Evolutionary conservation across 2,888 invertebrate genomes (phyloP).

Genomic region (Terebella lapidaria): DNA sequence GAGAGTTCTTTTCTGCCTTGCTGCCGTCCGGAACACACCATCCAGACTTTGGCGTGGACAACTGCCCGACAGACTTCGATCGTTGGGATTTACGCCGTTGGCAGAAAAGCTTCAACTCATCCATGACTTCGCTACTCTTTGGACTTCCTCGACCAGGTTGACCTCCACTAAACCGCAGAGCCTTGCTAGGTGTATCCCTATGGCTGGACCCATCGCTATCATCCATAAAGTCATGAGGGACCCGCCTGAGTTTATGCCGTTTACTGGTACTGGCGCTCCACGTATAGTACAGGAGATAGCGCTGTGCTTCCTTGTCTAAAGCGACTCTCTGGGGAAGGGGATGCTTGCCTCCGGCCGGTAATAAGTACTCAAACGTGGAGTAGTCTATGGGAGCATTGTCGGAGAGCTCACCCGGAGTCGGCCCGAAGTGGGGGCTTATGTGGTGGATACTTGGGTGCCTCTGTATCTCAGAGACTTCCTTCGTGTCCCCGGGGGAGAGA

Average conservation of each 20-base stretch:
- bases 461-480: no score
- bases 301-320: slow-evolving; percentile 1
- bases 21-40: no score
- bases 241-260: background rate
- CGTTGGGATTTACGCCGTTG: background rate
- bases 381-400: background rate
- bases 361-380: background rate
- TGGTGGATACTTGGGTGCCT: background rate
- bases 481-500: background rate
- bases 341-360: background rate
- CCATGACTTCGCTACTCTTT: background rate
- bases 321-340: background rate
- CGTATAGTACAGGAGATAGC: background rate
- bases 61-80: background rate
- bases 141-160: no score
- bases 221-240: background rate
- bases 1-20: no score
- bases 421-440: background rate
- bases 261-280: background rate
- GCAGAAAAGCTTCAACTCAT: background rate
- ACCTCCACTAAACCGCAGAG: no score
- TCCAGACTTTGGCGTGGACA: background rate
- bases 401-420: background rate
- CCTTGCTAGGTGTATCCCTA: no score
- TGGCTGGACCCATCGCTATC: background rate